phyloP scores from a whole-genome alignment of 2,113 vertebrate species.

The Ranitomeya variabilis region DNA sequence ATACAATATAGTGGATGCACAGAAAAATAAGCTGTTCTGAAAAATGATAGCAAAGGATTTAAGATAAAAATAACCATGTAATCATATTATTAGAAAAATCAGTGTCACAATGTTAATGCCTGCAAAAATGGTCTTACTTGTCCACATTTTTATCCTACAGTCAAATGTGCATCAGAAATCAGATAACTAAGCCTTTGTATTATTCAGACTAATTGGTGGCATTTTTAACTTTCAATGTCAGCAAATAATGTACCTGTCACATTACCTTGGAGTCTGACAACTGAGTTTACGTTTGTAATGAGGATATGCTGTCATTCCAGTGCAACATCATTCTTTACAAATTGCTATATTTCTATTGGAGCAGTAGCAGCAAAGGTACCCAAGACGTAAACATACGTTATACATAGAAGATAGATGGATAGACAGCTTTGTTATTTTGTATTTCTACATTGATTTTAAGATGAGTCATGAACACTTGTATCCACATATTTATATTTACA shows the following conservation, averaged over 20 bases:
- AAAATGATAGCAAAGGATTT: background rate
- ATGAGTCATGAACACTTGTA: too few species aligned
- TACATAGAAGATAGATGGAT: background rate
- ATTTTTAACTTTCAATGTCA: conserved; percentile 13
- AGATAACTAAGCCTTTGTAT: conserved; percentile 38
- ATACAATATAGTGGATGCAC: background rate
- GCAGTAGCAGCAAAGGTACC: conserved; percentile 55
- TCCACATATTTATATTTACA: too few species aligned
- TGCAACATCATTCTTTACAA: conserved; percentile 56
- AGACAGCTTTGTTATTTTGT: too few species aligned
- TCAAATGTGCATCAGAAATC: conserved; percentile 34
- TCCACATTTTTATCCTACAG: conserved; percentile 18
- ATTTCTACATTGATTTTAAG: too few species aligned
- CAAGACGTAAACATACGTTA: conserved; percentile 18
- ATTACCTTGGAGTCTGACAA: conserved; percentile 55
- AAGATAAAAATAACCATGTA: background rate
- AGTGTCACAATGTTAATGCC: background rate
- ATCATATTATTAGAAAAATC: background rate
- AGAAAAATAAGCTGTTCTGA: background rate
- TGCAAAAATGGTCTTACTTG: background rate
- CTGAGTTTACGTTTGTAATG: conserved; percentile 59
- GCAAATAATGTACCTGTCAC: conserved; percentile 46
- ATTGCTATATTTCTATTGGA: conserved; percentile 47
- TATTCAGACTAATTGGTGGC: conserved; percentile 22
- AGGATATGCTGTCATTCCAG: conserved; percentile 18